A percentile compares a stretch with the other conserved stretches of the same genome.
Conservation (phyloP, 2,113 vertebrate genomes). For the Calyptomena viridis region DNA sequence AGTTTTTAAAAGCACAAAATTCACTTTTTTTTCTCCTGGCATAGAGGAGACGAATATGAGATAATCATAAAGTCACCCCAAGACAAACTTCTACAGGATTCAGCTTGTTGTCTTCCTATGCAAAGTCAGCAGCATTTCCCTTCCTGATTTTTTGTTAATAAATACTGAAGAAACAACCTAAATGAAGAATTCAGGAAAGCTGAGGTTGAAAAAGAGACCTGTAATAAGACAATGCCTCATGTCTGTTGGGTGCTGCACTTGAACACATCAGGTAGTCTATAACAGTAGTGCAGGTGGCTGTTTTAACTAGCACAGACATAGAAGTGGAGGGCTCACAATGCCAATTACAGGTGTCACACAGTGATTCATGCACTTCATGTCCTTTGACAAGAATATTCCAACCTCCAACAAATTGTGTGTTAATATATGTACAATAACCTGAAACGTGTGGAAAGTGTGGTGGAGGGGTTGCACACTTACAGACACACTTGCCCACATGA, state of each 20-base stretch:
- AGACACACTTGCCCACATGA: accelerated
- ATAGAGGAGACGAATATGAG: too few relatives aligned
- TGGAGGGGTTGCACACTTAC: not conserved
- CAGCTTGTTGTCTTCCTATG: not conserved
- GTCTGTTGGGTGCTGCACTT: not conserved
- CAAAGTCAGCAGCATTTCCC: not conserved
- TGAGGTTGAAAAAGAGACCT: not conserved
- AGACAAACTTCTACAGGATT: not conserved
- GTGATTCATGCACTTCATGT: not conserved
- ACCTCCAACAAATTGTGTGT: not conserved
- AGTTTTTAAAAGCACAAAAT: too few relatives aligned
- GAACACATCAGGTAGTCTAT: not conserved
- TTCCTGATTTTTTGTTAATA: not conserved
- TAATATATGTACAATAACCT: not conserved
- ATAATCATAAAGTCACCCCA: too few relatives aligned
- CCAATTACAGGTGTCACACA: not conserved
- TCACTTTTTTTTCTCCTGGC: too few relatives aligned
- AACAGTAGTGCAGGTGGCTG: not conserved
- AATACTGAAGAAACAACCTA: not conserved
- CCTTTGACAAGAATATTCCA: not conserved
- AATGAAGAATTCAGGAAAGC: not conserved
- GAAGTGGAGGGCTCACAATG: not conserved
- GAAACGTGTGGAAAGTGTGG: not conserved
- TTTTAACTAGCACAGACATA: not conserved
- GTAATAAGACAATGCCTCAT: not conserved